A percentile compares a stretch with the other conserved stretches of the same genome.
These are phyloP conservation scores for Euglossa dilemma DNA, from an alignment of 1,140 invertebrate genomes.

Conservation along the genomic window DNA sequence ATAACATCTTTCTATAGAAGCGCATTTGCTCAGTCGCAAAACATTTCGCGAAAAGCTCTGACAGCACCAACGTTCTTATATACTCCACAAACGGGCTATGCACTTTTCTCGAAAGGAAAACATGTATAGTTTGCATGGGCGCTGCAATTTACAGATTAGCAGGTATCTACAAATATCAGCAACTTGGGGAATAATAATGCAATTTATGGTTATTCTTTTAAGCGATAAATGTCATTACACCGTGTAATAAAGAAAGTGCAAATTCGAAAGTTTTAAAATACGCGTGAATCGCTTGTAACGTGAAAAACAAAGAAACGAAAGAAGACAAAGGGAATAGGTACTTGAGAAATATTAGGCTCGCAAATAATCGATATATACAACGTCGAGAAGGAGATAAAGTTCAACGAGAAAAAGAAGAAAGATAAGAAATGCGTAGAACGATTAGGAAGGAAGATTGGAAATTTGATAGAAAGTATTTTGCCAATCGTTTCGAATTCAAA, in stretches of 20 bases:
- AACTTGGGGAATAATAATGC: neutral
- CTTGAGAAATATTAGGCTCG: neutral
- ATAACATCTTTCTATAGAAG: constrained; percentile 1
- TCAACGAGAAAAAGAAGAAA: neutral
- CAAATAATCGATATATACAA: neutral
- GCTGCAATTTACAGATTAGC: neutral
- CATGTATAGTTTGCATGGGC: neutral
- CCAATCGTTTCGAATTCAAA: neutral
- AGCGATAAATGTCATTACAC: neutral
- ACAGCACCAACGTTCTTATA: constrained; percentile 29
- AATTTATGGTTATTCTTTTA: neutral
- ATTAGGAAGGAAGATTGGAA: neutral
- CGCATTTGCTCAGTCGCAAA: neutral
- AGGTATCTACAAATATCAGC: neutral
- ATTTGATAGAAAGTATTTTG: neutral
- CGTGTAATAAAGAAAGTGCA: neutral
- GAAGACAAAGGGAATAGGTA: neutral
- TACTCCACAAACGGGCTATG: neutral
- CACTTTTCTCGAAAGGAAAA: neutral
- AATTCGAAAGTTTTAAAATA: neutral
- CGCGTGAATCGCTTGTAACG: neutral
- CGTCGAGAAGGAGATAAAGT: no score
- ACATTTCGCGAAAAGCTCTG: constrained; percentile 1
- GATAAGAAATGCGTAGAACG: neutral
- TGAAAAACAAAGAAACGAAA: neutral